Evolutionary conservation across 2,797 vertebrate species (phyloP).

Genomic region (Muraenolepis orangiensis): DNA sequence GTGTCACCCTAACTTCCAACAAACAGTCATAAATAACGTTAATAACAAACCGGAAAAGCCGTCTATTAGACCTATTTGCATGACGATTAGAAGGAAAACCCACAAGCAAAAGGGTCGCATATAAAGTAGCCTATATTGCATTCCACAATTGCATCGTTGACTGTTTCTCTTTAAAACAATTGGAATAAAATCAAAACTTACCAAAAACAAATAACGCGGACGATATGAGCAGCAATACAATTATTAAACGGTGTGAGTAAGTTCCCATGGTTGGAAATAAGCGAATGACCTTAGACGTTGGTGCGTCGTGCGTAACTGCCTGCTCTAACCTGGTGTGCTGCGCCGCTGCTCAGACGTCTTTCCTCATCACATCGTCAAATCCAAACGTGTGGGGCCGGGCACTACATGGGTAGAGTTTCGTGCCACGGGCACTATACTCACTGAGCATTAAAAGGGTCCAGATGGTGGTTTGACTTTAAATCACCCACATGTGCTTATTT

Average conservation of each 20-base stretch:
- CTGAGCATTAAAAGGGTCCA: not conserved
- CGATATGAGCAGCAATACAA: constrained; percentile 29
- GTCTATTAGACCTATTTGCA: not conserved
- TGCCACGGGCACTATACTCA: not conserved
- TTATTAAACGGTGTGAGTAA: not conserved
- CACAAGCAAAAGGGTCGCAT: not conserved
- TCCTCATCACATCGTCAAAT: not conserved
- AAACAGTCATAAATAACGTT: not conserved
- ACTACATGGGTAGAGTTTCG: not conserved
- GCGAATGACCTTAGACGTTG: not conserved
- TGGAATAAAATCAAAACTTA: constrained; percentile 44
- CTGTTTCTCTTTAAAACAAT: not conserved
- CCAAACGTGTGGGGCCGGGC: not conserved
- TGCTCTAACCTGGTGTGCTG: not conserved
- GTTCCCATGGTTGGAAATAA: constrained; percentile 51
- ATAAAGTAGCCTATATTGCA: not conserved
- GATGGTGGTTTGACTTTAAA: not conserved
- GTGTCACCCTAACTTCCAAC: not conserved
- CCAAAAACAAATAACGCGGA: constrained; percentile 35
- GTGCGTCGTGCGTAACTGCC: not conserved
- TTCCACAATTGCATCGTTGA: not conserved
- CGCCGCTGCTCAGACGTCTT: not conserved
- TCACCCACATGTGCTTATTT: not conserved
- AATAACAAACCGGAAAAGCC: not conserved
- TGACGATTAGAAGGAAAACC: not conserved